A percentile compares a stretch with the other conserved stretches of the same genome.
These are phyloP conservation scores for Casuarius casuarius DNA, from an alignment of 2,113 vertebrate genomes.

Conservation along the genomic window DNA sequence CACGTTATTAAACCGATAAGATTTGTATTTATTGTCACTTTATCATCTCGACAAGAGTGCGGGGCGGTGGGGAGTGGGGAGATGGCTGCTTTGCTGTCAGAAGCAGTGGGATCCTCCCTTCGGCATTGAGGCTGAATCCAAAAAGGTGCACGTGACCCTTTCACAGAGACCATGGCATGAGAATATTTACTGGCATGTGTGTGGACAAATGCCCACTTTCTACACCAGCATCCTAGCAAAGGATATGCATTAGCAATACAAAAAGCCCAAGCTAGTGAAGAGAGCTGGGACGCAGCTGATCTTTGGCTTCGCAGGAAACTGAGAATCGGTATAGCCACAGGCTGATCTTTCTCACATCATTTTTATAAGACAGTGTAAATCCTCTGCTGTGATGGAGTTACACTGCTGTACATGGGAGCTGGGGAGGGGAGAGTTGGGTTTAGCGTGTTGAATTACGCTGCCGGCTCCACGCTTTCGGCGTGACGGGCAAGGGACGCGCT, in stretches of 20 bases:
- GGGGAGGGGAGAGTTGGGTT: neutral
- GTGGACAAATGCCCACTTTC: neutral
- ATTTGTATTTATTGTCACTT: neutral
- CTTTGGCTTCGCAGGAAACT: neutral
- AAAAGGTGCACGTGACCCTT: neutral
- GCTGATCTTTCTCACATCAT: neutral
- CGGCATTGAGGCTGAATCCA: neutral
- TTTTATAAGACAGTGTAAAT: neutral
- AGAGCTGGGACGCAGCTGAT: neutral
- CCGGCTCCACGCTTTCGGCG: neutral
- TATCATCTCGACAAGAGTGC: neutral
- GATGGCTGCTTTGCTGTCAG: neutral
- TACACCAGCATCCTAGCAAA: neutral
- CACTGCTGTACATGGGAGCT: neutral
- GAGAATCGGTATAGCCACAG: neutral
- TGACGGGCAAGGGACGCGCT: slow-evolving; percentile 31
- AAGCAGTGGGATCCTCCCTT: neutral
- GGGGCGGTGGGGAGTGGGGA: neutral
- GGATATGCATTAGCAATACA: neutral
- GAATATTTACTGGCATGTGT: too few species aligned
- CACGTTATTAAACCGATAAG: slow-evolving; percentile 1
- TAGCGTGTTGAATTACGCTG: neutral
- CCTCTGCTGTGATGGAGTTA: neutral
- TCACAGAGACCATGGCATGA: neutral
- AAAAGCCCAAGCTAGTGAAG: neutral